Conservation (phyloP, 2,797 vertebrate species). For the Megaceryle alcyon region DNA sequence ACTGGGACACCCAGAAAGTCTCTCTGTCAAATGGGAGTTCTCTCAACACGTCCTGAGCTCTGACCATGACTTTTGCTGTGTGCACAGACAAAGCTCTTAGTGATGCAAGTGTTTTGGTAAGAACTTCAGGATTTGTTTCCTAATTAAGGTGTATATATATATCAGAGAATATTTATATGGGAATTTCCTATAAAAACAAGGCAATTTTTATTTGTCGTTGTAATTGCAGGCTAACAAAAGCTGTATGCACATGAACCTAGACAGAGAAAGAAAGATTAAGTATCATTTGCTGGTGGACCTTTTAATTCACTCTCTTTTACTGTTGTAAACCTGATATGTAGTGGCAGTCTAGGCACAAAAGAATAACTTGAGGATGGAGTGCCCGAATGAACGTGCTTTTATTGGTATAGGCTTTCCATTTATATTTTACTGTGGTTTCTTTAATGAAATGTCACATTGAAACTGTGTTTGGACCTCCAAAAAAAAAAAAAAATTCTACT, state of each 20-base stretch:
- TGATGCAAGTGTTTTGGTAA: background rate
- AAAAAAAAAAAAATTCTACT: background rate
- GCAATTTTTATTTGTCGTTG: background rate
- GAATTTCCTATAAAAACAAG: background rate
- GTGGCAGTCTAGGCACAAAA: conserved; percentile 14
- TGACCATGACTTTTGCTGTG: background rate
- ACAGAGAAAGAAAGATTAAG: background rate
- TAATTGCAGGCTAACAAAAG: background rate
- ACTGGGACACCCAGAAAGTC: background rate
- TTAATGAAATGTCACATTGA: background rate
- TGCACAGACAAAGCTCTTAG: background rate
- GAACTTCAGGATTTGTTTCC: background rate
- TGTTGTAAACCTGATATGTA: conserved; percentile 49
- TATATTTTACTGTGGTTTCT: conserved; percentile 28
- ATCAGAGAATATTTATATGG: background rate
- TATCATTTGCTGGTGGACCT: background rate
- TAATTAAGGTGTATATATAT: background rate
- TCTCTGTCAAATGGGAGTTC: background rate
- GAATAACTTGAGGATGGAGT: conserved; percentile 2
- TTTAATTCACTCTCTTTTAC: background rate
- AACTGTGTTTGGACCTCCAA: background rate
- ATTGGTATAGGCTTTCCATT: conserved; percentile 32
- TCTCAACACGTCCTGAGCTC: background rate
- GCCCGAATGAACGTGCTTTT: background rate
- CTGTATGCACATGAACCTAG: background rate